Conservation (phyloP, 2,888 invertebrate genomes). For the Prostheceraeus crozeri region DNA sequence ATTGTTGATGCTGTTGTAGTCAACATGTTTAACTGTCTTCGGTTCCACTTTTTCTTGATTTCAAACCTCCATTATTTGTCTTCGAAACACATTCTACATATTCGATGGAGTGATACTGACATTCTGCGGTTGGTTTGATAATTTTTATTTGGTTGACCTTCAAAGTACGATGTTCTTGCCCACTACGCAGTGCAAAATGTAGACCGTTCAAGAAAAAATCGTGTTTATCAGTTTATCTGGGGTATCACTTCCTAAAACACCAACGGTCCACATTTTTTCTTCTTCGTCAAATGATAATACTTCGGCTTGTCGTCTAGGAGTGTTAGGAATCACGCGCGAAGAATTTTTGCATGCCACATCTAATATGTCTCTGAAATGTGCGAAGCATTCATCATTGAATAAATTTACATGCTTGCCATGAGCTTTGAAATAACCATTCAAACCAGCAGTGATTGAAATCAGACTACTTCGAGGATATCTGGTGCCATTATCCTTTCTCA, state of each 20-base stretch:
- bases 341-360: constrained; percentile 3
- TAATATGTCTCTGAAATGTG: constrained; percentile 18
- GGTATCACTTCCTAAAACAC: constrained; percentile 6
- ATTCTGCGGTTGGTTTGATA: constrained; percentile 18
- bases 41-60: constrained; percentile 14
- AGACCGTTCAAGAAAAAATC: constrained; percentile 6
- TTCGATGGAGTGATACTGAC: background rate
- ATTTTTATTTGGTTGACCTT: constrained; percentile 6
- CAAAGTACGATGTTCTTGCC: constrained; percentile 14
- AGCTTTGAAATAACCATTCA: constrained; percentile 19
- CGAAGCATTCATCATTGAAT: constrained; percentile 15
- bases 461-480: constrained; percentile 6
- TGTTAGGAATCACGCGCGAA: background rate
- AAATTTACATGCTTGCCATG: constrained; percentile 1
- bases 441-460: constrained; percentile 18
- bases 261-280: constrained; percentile 13
- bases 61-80: constrained; percentile 20
- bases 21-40: constrained; percentile 18
- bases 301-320: constrained; percentile 21
- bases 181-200: constrained; percentile 17
- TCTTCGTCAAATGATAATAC: constrained; percentile 3
- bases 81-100: constrained; percentile 4
- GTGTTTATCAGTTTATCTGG: background rate
- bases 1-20: constrained; percentile 8
- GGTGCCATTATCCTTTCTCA: constrained; percentile 5